phyloP scores from a whole-genome alignment of 2,888 invertebrate species.

The Andricus curvator region DNA sequence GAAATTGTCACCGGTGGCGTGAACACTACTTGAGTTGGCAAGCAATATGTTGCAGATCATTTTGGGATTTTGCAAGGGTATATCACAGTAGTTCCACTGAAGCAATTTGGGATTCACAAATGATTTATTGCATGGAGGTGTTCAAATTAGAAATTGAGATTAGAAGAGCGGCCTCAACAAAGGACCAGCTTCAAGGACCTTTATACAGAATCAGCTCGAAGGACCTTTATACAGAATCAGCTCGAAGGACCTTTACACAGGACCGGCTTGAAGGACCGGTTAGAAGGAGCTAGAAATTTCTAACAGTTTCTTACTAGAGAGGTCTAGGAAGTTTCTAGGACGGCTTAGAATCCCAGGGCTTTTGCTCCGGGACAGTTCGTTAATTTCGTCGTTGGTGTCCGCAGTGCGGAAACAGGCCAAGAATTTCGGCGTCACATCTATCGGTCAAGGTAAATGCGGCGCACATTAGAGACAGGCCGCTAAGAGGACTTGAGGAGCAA shows the following conservation, averaged over 20 bases:
- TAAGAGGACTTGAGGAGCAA: slow-evolving; percentile 54
- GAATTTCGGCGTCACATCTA: slow-evolving; percentile 67
- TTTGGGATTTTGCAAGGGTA: background rate
- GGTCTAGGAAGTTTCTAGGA: slow-evolving; percentile 47
- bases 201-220: no score
- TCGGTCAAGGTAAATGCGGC: slow-evolving; percentile 75
- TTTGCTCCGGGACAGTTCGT: slow-evolving; percentile 55
- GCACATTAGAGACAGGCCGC: slow-evolving; percentile 70
- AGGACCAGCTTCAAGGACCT: no score
- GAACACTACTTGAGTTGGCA: background rate
- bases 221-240: no score
- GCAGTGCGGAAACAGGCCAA: slow-evolving; percentile 53
- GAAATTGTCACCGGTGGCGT: background rate
- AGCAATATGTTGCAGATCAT: background rate
- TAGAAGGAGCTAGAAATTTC: no score
- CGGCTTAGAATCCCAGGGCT: slow-evolving; percentile 51
- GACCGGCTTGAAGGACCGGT: no score
- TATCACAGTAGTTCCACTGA: background rate
- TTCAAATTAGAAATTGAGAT: background rate
- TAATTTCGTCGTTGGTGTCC: slow-evolving; percentile 53
- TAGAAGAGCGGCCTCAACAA: no score
- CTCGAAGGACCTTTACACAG: no score
- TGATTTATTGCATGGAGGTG: background rate
- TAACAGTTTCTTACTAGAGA: slow-evolving; percentile 3
- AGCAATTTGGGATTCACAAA: background rate